These are phyloP conservation scores for Pomacea canaliculata DNA, from an alignment of 2,888 invertebrate species.

Conservation along the genomic window DNA sequence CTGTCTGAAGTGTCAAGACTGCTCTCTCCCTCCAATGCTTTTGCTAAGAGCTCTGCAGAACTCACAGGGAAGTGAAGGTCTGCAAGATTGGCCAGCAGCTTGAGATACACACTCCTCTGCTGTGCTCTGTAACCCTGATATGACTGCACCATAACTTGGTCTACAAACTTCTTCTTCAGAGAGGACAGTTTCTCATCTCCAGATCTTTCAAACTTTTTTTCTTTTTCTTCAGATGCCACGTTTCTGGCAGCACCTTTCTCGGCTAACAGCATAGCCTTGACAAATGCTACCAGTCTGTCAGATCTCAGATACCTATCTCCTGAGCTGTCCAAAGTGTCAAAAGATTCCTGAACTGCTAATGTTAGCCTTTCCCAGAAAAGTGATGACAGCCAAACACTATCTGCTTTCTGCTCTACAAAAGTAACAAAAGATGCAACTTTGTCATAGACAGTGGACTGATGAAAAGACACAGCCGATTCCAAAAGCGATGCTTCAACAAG, in stretches of 20 bases:
- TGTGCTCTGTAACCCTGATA: constrained; percentile 8
- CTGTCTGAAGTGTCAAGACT: neutral
- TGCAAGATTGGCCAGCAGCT: constrained; percentile 15
- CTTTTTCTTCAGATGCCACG: constrained; percentile 28
- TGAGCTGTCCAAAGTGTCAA: neutral
- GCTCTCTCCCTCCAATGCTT: neutral
- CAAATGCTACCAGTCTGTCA: constrained; percentile 17
- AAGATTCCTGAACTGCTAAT: neutral
- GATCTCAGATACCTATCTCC: constrained; percentile 3
- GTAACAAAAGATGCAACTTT: constrained; percentile 38
- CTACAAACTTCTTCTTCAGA: neutral
- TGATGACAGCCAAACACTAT: neutral
- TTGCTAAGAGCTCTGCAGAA: constrained; percentile 1
- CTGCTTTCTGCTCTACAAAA: neutral
- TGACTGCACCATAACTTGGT: constrained; percentile 12
- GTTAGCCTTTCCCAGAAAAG: constrained; percentile 16
- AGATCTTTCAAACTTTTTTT: too few relatives aligned
- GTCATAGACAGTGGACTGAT: constrained; percentile 51
- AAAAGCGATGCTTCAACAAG: constrained; percentile 59
- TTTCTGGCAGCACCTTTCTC: constrained; percentile 14
- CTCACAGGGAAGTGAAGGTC: constrained; percentile 16
- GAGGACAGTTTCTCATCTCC: too few relatives aligned
- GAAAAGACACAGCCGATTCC: constrained; percentile 47
- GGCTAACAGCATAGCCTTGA: constrained; percentile 9
- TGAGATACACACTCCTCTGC: constrained; percentile 4